A percentile compares a stretch with the other conserved stretches of the same genome.
Conservation (phyloP, 2,797 vertebrate species). For the Brachyrhaphis roseni region DNA sequence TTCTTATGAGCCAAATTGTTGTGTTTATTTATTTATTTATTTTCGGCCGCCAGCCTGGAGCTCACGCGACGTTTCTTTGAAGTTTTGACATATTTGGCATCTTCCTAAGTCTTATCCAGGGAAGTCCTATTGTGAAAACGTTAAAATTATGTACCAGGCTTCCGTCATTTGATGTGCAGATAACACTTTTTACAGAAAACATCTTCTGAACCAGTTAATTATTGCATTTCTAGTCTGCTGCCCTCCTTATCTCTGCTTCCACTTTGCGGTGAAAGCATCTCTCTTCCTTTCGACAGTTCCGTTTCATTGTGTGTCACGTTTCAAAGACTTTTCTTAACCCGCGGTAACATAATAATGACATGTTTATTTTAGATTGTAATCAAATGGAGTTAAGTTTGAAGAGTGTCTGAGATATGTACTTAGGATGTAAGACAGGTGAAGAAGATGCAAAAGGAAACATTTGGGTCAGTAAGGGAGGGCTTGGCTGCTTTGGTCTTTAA, state of each 20-base stretch:
- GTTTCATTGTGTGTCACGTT: conserved; percentile 7
- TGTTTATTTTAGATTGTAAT: neutral
- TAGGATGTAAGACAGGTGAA: neutral
- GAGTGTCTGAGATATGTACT: neutral
- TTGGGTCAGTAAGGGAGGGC: neutral
- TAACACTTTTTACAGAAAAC: conserved; percentile 22
- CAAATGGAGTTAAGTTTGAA: neutral
- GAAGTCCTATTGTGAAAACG: neutral
- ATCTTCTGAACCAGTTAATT: conserved; percentile 24
- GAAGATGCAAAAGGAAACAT: neutral
- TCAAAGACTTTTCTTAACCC: neutral
- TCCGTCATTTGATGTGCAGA: conserved; percentile 4
- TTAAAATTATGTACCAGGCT: neutral
- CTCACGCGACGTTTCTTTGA: conserved; percentile 10
- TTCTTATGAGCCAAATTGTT: neutral
- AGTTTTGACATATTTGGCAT: conserved; percentile 13
- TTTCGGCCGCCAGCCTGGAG: neutral
- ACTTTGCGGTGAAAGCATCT: conserved; percentile 12
- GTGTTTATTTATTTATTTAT: neutral
- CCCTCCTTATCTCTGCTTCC: conserved; percentile 17
- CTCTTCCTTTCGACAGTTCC: conserved; percentile 6
- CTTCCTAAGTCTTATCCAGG: neutral
- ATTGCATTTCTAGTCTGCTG: conserved; percentile 1
- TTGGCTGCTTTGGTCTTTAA: conserved; percentile 12
- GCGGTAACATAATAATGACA: neutral